phyloP scores from a whole-genome alignment of 2,113 vertebrate genomes.

The Chionomys nivalis region DNA sequence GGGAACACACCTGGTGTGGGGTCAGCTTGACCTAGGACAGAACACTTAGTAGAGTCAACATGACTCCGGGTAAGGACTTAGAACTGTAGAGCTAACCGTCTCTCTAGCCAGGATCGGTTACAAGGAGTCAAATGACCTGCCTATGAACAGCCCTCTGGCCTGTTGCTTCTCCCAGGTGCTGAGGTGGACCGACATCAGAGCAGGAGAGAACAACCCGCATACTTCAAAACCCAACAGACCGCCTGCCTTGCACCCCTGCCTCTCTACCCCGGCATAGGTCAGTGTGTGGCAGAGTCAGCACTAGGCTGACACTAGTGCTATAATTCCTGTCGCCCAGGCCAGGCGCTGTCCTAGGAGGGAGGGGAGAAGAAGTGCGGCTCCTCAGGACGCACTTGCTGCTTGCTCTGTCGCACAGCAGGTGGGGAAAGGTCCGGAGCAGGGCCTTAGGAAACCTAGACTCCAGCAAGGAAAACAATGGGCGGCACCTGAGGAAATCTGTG shows the following conservation, averaged over 20 bases:
- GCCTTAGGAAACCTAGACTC: neutral
- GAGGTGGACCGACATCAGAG: neutral
- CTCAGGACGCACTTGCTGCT: fast-evolving
- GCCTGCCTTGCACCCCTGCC: neutral
- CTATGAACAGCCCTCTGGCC: neutral
- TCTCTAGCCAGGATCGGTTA: neutral
- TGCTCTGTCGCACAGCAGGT: neutral
- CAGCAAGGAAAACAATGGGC: slow-evolving; percentile 35
- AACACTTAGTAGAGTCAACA: slow-evolving; percentile 6
- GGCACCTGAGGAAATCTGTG: neutral
- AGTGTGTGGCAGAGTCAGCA: neutral
- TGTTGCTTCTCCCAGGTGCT: neutral
- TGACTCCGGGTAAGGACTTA: neutral
- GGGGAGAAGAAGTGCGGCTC: fast-evolving
- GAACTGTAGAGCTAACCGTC: neutral
- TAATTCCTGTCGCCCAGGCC: neutral
- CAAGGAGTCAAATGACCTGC: neutral
- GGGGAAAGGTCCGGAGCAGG: neutral
- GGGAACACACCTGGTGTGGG: neutral
- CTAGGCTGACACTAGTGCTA: neutral
- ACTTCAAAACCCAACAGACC: neutral
- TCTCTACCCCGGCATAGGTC: neutral
- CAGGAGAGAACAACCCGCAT: neutral
- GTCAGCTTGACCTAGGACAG: slow-evolving; percentile 46
- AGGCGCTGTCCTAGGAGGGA: neutral